These are phyloP conservation scores for Steinernema khuongi DNA, from an alignment of 1,140 invertebrate species.

Conservation along the genomic window DNA sequence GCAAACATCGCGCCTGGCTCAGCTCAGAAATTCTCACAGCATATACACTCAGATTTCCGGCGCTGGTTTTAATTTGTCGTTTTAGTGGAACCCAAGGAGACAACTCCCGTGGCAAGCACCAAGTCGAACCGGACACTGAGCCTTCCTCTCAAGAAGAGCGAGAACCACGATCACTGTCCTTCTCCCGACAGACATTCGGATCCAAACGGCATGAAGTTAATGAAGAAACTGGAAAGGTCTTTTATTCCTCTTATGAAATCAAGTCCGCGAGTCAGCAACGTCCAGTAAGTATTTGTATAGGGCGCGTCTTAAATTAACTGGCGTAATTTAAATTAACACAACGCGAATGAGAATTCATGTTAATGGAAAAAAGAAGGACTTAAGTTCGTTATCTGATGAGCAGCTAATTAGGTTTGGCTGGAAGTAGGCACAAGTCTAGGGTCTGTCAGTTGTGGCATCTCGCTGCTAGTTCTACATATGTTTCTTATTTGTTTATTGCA, in stretches of 20 bases:
- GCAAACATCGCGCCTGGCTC: background rate
- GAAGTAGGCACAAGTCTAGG: too few species aligned
- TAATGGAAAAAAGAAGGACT: too few species aligned
- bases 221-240: background rate
- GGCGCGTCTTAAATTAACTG: too few species aligned
- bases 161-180: background rate
- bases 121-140: background rate
- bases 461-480: too few species aligned
- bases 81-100: background rate
- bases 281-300: background rate
- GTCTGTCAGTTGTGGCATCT: too few species aligned
- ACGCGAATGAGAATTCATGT: too few species aligned
- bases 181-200: background rate
- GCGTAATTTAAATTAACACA: too few species aligned
- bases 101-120: background rate
- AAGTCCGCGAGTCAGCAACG: background rate
- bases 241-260: constrained; percentile 5
- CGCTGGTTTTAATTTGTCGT: background rate
- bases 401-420: too few species aligned
- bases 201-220: background rate
- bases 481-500: too few species aligned
- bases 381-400: too few species aligned
- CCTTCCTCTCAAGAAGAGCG: constrained; percentile 1
- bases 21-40: background rate
- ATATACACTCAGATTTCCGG: background rate